phyloP scores from a whole-genome alignment of 2,797 vertebrate genomes.

The Syngnathus rostellatus region DNA sequence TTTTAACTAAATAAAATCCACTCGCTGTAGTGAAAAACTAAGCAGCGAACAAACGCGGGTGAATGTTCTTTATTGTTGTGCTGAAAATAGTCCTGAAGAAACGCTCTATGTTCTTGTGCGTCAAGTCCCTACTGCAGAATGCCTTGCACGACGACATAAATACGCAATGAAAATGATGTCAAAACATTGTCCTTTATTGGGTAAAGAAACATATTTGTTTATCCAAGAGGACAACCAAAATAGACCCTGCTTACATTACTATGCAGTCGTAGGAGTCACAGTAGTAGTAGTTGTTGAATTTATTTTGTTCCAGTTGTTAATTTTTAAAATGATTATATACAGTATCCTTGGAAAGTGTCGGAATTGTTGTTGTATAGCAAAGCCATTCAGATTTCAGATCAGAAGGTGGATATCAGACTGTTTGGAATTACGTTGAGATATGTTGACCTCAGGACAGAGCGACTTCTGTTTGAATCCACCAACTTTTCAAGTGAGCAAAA shows the following conservation, averaged over 20 bases:
- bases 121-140: neutral
- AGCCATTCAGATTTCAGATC: too few species aligned
- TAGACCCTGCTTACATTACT: neutral
- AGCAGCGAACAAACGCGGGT: neutral
- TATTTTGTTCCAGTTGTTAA: neutral
- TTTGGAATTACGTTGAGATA: too few species aligned
- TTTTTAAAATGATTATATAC: neutral
- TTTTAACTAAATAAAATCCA: neutral
- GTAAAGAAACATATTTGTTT: neutral
- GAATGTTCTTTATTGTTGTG: neutral
- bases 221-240: neutral
- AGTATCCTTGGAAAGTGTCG: too few species aligned
- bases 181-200: neutral
- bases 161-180: neutral
- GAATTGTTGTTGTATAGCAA: neutral
- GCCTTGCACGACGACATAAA: neutral
- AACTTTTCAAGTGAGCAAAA: too few species aligned
- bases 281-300: neutral
- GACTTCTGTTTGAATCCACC: too few species aligned
- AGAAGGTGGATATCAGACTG: too few species aligned
- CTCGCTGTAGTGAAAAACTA: conserved; percentile 2
- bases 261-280: neutral
- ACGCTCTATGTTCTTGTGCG: neutral
- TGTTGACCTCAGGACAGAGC: too few species aligned
- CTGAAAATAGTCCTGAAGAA: conserved; percentile 1